Base-by-base conservation (phyloP, 2,888 invertebrate species). In the Sylvicola fuscatus region DNA sequence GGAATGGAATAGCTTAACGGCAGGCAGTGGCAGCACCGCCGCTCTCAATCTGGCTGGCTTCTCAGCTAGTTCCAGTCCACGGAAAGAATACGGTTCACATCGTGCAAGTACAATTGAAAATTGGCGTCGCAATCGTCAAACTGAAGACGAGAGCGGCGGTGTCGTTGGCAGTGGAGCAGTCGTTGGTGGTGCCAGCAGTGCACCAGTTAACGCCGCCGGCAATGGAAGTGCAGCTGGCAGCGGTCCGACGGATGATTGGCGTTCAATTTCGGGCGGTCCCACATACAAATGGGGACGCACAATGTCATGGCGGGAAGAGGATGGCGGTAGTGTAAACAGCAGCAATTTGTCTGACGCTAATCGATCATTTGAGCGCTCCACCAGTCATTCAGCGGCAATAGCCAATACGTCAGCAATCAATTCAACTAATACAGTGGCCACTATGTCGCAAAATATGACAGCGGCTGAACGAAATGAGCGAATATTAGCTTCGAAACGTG, bases 301-400 rank as follows among this genome's bases (percentile, higher is more conserved):
- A 21, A 51, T 53, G 2, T 57, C 57, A 40, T 58, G 58, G 58
- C 47, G 58, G 2, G 58, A 58, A 3, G 14, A 10, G 7, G 10
- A 32, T 4, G 3, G 6, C 14, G 14, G 14, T 14, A 32, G n/a
- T 32, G 16, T 8, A 13, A 29, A 13, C 7, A 13, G 3, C n/a
- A 14, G 27, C 29, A 34, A 12, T 10, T 14, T 3, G 27, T 16
- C 21, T 1, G n/a, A 31, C 17, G 15, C 17, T 21, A 21, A 21
- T 21, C 21, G 21, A 21, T 21, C 21, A 8, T 21, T 21, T 8
- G 21, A 21, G 21, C 21, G 21, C 21, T 21, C 21, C 21, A 21
- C 21, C 26, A 16, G 8, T 15, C 13, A 32, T 14, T 32, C 12
- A 10, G 14, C 29, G n/a, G n/a, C 29, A 13, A n/a, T 13, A 11